A percentile compares a stretch with the other conserved stretches of the same genome.
phyloP scores from a whole-genome alignment of 2,888 invertebrate species.

The Troglohyphantes excavatus region DNA sequence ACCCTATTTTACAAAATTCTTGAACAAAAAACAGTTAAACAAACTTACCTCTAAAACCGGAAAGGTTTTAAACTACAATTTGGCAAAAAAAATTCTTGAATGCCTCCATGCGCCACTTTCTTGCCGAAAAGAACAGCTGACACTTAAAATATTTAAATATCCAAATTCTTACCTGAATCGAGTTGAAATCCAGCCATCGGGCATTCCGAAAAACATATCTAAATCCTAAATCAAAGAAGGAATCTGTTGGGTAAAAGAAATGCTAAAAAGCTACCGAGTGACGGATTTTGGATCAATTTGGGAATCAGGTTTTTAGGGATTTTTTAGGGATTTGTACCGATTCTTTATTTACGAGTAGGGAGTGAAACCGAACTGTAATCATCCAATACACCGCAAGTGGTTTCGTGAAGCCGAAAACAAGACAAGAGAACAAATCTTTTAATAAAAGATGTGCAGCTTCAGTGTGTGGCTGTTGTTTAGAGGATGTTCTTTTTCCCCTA shows the following conservation, averaged over 20 bases:
- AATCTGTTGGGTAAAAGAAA: slow-evolving; percentile 15
- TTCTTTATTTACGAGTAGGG: slow-evolving; percentile 73
- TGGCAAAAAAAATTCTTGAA: neutral
- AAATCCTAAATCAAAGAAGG: slow-evolving; percentile 35
- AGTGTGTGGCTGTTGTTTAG: slow-evolving; percentile 18
- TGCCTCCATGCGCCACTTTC: neutral
- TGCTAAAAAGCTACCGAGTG: slow-evolving; percentile 18
- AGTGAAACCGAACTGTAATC: slow-evolving; percentile 61
- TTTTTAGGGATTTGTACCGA: slow-evolving; percentile 64
- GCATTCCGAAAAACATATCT: slow-evolving; percentile 39
- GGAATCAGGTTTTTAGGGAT: slow-evolving; percentile 60
- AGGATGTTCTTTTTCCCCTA: neutral
- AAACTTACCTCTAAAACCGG: slow-evolving; percentile 38
- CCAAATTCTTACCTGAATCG: slow-evolving; percentile 49
- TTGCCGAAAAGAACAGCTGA: neutral
- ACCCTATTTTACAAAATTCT: slow-evolving; percentile 38
- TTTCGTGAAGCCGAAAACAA: slow-evolving; percentile 30
- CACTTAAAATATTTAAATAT: slow-evolving; percentile 72
- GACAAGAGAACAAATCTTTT: slow-evolving; percentile 34
- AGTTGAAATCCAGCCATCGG: slow-evolving; percentile 13
- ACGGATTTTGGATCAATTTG: slow-evolving; percentile 58
- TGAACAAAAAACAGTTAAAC: neutral
- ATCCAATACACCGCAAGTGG: slow-evolving; percentile 75
- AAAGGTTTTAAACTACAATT: neutral
- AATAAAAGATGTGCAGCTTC: slow-evolving; percentile 64